Evolutionary conservation across 2,797 vertebrate species (phyloP).

Genomic region (Siniperca undulata): DNA sequence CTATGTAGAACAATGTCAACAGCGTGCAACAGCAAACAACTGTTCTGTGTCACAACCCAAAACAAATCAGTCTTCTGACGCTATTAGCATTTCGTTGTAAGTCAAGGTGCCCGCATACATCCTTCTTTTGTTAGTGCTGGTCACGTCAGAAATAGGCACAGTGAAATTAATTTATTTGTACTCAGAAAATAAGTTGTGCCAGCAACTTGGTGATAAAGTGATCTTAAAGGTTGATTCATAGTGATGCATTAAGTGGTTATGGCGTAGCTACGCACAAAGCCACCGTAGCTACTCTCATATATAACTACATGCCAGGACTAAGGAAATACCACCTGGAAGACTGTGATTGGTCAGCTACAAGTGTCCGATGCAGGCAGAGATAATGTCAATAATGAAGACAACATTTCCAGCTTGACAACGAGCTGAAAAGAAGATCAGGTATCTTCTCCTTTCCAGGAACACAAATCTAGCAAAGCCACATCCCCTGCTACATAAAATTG

Average conservation of each 20-base stretch:
- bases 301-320: too few species aligned
- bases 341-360: too few species aligned
- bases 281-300: not conserved
- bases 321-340: not conserved
- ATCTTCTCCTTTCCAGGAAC: not conserved
- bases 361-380: not conserved
- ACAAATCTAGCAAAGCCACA: not conserved
- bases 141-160: conserved; percentile 8
- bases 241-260: not conserved
- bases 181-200: not conserved
- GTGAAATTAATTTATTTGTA: conserved; percentile 1
- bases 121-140: not conserved
- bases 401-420: not conserved
- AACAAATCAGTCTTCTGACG: not conserved
- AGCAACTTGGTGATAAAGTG: not conserved
- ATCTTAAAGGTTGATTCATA: not conserved
- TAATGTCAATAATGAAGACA: not conserved
- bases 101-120: conserved; percentile 1
- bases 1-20: not conserved
- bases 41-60: not conserved
- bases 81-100: conserved; percentile 7
- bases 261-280: too few species aligned
- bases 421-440: not conserved
- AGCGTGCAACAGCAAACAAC: not conserved
- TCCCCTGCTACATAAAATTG: not conserved